A percentile compares a stretch with the other conserved stretches of the same genome.
Conservation (phyloP, 2,113 vertebrate species). For the Regulus satrapa region DNA sequence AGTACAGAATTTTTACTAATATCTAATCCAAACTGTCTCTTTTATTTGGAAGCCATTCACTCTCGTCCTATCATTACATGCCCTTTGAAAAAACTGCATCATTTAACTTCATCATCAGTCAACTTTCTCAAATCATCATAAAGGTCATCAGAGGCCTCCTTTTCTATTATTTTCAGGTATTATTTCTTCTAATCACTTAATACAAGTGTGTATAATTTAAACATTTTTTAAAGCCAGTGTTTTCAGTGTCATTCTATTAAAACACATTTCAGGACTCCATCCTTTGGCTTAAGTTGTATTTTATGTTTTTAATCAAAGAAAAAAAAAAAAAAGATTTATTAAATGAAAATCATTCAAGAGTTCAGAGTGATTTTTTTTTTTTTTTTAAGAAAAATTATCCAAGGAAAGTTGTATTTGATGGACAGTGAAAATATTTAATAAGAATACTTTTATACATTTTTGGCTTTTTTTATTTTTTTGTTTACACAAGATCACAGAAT, state of each 20-base stretch:
- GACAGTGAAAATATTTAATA: background rate
- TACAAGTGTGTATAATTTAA: background rate
- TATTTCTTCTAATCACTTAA: background rate
- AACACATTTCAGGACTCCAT: background rate
- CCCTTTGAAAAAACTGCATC: background rate
- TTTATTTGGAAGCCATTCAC: background rate
- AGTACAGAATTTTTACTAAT: background rate
- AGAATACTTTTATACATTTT: too few species aligned
- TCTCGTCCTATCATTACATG: background rate
- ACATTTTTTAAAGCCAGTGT: background rate
- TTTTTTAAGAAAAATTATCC: background rate
- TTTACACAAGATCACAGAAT: background rate
- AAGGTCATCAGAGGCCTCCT: background rate
- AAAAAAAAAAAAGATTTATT: fast-evolving
- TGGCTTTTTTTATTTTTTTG: background rate
- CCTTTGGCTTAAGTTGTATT: background rate
- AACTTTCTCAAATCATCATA: too few species aligned
- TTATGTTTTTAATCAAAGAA: background rate
- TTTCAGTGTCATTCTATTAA: background rate
- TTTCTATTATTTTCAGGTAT: background rate
- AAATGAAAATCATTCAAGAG: background rate
- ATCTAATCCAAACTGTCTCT: background rate
- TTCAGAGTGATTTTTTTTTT: too few species aligned
- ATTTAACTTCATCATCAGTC: background rate
- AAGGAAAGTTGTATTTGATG: background rate